A percentile compares a stretch with the other conserved stretches of the same genome.
These are phyloP conservation scores for Coenonympha arcania DNA, from an alignment of 2,888 invertebrate species.

Conservation along the genomic window DNA sequence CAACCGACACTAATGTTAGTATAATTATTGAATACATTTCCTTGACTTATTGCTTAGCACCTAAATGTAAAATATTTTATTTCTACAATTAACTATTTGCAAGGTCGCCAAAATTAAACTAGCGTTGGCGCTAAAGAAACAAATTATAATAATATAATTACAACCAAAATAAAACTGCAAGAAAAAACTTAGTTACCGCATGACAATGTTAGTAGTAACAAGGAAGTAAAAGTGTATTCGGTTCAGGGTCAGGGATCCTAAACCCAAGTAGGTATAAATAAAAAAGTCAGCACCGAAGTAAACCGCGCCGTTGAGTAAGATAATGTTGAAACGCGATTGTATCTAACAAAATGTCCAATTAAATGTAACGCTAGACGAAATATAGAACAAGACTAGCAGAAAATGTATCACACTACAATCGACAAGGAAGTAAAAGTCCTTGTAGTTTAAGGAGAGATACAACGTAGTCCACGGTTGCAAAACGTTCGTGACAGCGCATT, in stretches of 20 bases:
- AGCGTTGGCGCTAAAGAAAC: not conserved
- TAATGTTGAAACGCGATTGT: constrained; percentile 34
- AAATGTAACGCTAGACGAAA: constrained; percentile 33
- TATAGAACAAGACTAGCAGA: constrained; percentile 29
- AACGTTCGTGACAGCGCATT: constrained; percentile 36
- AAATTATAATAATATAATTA: constrained; percentile 10
- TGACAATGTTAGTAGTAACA: constrained; percentile 34
- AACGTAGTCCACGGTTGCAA: constrained; percentile 43
- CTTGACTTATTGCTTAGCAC: not conserved
- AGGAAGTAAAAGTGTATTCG: constrained; percentile 61
- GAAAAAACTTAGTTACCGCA: constrained; percentile 13
- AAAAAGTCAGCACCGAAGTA: constrained; percentile 25
- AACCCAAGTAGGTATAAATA: constrained; percentile 39
- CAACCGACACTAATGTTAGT: too few relatives aligned
- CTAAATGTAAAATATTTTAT: not conserved
- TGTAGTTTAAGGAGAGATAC: constrained; percentile 45
- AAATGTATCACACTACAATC: constrained; percentile 38
- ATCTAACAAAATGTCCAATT: constrained; percentile 49
- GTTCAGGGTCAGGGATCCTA: constrained; percentile 49
- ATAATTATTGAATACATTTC: too few relatives aligned
- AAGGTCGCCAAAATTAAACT: not conserved
- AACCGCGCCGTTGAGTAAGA: constrained; percentile 35
- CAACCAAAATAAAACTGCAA: constrained; percentile 2
- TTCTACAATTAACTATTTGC: not conserved
- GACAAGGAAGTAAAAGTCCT: constrained; percentile 58